A percentile compares a stretch with the other conserved stretches of the same genome.
Evolutionary conservation across 2,797 vertebrate genomes (phyloP).

Genomic region (Sebastes vulpes): DNA sequence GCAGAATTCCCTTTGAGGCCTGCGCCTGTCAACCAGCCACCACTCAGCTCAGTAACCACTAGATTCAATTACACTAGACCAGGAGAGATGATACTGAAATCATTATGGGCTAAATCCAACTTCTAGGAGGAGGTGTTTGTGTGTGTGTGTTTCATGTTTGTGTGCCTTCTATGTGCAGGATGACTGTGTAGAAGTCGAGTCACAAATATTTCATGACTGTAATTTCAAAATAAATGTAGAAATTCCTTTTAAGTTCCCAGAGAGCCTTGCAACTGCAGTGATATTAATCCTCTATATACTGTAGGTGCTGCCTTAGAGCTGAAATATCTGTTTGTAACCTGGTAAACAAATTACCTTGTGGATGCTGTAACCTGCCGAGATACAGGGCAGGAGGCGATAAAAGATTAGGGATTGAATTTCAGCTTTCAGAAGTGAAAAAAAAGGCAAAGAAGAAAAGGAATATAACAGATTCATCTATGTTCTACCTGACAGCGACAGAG

Average conservation of each 20-base stretch:
- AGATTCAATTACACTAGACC: constrained; percentile 74
- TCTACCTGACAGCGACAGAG: constrained; percentile 68
- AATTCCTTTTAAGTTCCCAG: constrained; percentile 7
- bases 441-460: constrained; percentile 66
- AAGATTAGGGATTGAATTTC: constrained; percentile 48
- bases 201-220: constrained; percentile 5
- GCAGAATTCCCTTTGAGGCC: constrained; percentile 74
- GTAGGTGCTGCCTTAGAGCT: neutral
- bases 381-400: constrained; percentile 24
- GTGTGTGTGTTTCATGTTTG: neutral
- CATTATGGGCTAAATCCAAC: constrained; percentile 65
- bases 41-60: constrained; percentile 65
- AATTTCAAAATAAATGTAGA: constrained; percentile 21
- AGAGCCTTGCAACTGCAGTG: neutral
- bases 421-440: constrained; percentile 56
- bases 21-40: constrained; percentile 71
- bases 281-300: neutral
- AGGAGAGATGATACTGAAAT: constrained; percentile 54
- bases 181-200: neutral
- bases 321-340: constrained; percentile 9
- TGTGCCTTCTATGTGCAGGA: neutral
- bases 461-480: constrained; percentile 57
- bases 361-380: constrained; percentile 28
- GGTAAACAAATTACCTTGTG: constrained; percentile 60
- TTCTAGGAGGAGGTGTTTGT: constrained; percentile 5